Percentiles rank a stretch among this genome's conserved stretches.
phyloP scores from a whole-genome alignment of 1,140 invertebrate genomes.

The Homarus americanus region DNA sequence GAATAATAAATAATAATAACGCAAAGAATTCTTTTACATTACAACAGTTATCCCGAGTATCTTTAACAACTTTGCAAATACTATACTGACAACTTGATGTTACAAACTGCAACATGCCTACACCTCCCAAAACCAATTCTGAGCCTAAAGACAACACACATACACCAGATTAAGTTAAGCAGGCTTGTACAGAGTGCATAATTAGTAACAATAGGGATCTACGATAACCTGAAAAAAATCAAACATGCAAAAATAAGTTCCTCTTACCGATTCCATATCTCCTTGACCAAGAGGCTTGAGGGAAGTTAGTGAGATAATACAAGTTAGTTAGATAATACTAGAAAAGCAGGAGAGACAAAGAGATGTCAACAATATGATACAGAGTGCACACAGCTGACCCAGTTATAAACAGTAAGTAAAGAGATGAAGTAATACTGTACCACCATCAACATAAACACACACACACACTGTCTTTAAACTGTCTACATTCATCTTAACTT shows the following conservation, averaged over 20 bases:
- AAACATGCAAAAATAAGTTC: background rate
- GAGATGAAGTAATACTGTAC: background rate
- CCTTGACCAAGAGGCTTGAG: slow-evolving; percentile 72
- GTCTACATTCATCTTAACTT: too few species aligned
- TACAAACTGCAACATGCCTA: too few species aligned
- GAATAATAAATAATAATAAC: too few species aligned
- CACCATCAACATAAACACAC: background rate
- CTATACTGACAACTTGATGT: too few species aligned
- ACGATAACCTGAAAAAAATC: background rate
- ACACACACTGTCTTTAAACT: background rate
- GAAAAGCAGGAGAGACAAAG: too few species aligned
- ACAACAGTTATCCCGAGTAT: too few species aligned
- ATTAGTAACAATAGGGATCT: background rate
- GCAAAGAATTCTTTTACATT: too few species aligned
- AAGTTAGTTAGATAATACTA: slow-evolving; percentile 46
- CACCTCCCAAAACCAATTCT: too few species aligned
- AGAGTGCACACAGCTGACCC: background rate
- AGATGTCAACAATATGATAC: background rate
- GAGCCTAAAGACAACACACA: too few species aligned
- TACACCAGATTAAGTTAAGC: background rate
- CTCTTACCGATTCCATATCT: slow-evolving; percentile 73
- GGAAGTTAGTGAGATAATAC: slow-evolving; percentile 20
- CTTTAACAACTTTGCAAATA: too few species aligned
- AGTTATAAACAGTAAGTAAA: background rate
- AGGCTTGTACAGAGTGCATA: background rate